Conservation (phyloP, 1,140 invertebrate genomes). For the Lethocerus indicus region DNA sequence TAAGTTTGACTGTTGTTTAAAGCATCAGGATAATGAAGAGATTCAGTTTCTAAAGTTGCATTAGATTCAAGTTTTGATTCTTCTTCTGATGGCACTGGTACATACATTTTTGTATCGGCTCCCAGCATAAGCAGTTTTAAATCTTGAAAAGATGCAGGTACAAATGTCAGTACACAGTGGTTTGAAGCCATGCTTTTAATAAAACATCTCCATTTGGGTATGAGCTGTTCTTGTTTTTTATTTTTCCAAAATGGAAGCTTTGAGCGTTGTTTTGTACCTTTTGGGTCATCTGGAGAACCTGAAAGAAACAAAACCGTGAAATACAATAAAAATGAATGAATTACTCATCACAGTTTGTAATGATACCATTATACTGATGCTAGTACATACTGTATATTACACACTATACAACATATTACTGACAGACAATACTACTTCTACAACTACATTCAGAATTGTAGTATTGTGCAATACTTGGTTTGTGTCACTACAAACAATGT, state of each 20-base stretch:
- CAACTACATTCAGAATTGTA: too few relatives aligned
- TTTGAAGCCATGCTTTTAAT: constrained; percentile 41
- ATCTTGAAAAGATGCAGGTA: constrained; percentile 42
- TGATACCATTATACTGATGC: neutral
- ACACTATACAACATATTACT: too few relatives aligned
- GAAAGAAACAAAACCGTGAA: constrained; percentile 14
- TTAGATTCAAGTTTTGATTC: constrained; percentile 5
- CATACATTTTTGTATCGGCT: constrained; percentile 17
- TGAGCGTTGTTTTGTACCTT: neutral
- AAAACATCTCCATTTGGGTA: constrained; percentile 46
- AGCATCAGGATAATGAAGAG: constrained; percentile 4
- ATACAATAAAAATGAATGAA: constrained; percentile 1
- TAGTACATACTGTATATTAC: too few relatives aligned
- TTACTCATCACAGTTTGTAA: neutral
- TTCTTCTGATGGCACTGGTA: constrained; percentile 8
- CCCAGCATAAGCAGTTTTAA: constrained; percentile 28
- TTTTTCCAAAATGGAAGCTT: neutral
- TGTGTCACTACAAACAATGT: too few relatives aligned
- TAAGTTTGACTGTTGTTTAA: constrained; percentile 12
- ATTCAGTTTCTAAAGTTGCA: constrained; percentile 11
- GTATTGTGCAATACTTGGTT: too few relatives aligned
- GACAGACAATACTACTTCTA: too few relatives aligned
- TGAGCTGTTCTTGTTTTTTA: constrained; percentile 4
- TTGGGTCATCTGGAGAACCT: neutral
- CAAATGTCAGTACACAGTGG: constrained; percentile 47